Base-by-base conservation (phyloP, 2,888 invertebrate species). In the Philhelius pedissequus region DNA sequence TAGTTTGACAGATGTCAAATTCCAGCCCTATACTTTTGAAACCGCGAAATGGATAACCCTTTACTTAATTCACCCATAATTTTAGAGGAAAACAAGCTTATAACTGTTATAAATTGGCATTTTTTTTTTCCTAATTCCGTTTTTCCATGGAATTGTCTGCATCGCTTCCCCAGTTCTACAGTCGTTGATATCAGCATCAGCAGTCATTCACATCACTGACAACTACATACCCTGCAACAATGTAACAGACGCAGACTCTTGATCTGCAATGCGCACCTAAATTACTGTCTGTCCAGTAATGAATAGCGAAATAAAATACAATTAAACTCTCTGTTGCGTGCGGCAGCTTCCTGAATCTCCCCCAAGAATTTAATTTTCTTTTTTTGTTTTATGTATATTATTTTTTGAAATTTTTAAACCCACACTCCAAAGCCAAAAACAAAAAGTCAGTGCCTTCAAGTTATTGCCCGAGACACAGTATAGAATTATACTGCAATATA, bases 221-320 rank as follows among this genome's bases (percentile, higher is more conserved):
- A 40, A 40, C 7, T 8, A 15, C 6, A 40, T n/a, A 40, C n/a
- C 52, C 20, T 32, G 13, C 20, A 56, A 56, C 35, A 6, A 32
- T 30, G 18, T 2, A 22, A 54, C 54, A 52, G 20, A 32, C 56
- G n/a, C n/a, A 56, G 15, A 56, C 32, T 56, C 32, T 32, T 30
- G 54, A 54, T 54, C 56, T 11, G 20, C n/a, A n/a, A 56, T 56
- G 27, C 27, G 27, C 27, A 52, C 52, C 52, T 52, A 35, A 32
- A 32, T 56, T 20, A 32, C 32, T 35, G 32, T 56, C 56, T 56
- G 32, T 56, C 56, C 56, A 56, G 56, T 20, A 56, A 56, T 32
- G 32, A 56, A 56, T 56, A 35, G 32, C 56, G 30, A 56, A 56
- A 56, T 56, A 56, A 20, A 56, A 56, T 20, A 56, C 56, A 56